phyloP scores from a whole-genome alignment of 64 coral and sea anemone species.

The Stichodactyla mertensii region DNA sequence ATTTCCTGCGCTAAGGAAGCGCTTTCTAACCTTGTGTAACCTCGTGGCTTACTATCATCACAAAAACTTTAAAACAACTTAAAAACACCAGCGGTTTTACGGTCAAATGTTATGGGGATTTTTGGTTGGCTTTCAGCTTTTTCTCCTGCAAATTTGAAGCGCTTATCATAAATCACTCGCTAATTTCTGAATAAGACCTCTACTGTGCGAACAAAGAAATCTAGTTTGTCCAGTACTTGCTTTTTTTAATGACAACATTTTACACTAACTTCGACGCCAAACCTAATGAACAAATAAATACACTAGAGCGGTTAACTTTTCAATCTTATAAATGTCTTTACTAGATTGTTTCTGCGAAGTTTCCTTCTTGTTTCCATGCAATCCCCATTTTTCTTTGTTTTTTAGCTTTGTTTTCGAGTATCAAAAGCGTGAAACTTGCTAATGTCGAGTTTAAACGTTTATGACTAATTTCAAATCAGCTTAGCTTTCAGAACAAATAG shows the following conservation, averaged over 20 bases:
- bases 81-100: background rate
- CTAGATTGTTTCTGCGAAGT: background rate
- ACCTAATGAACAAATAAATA: constrained; percentile 3
- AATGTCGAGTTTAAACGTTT: background rate
- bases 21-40: background rate
- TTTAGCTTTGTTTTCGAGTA: background rate
- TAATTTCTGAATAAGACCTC: constrained; percentile 19
- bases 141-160: background rate
- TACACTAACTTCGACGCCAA: background rate
- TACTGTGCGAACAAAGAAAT: constrained; percentile 12
- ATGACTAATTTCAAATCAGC: background rate
- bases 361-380: background rate
- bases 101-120: background rate
- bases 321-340: background rate
- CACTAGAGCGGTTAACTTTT: background rate
- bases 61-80: background rate
- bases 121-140: background rate
- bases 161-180: constrained; percentile 1
- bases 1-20: background rate
- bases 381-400: background rate
- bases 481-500: background rate
- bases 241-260: background rate
- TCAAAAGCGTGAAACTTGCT: background rate
- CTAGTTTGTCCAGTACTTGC: background rate
- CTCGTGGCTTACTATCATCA: background rate